Evolutionary conservation across 2,113 vertebrate genomes (phyloP).

Genomic region (Thymallus thymallus): DNA sequence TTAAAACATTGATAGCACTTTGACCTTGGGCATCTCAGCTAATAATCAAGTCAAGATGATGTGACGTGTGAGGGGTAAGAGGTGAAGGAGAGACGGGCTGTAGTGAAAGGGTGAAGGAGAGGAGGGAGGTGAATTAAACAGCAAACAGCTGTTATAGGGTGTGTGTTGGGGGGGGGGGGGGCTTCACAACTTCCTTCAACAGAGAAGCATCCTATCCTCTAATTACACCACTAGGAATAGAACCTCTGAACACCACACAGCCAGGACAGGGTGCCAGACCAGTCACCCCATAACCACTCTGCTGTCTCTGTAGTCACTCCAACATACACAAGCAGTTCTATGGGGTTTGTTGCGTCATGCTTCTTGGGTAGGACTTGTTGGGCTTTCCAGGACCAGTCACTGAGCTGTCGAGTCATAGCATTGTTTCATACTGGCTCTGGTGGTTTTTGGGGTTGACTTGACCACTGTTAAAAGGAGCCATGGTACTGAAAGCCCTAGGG

Average conservation of each 20-base stretch:
- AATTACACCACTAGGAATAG: conserved; percentile 72
- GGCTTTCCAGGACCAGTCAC: conserved; percentile 41
- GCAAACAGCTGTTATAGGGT: conserved; percentile 46
- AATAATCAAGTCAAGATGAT: conserved; percentile 62
- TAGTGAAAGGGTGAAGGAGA: background rate
- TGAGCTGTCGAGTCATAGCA: conserved; percentile 53
- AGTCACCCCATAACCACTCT: conserved; percentile 56
- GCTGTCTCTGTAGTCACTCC: conserved; percentile 56
- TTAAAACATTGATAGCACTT: conserved; percentile 54
- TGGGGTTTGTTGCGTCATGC: conserved; percentile 64
- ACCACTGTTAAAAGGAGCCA: background rate
- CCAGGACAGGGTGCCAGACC: conserved; percentile 45
- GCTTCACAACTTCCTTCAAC: conserved; percentile 61
- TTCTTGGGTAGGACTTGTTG: conserved; percentile 49
- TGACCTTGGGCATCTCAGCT: conserved; percentile 60
- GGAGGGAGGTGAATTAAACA: background rate
- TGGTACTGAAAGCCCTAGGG: background rate
- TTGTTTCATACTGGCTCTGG: conserved; percentile 50
- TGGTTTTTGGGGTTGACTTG: conserved; percentile 30
- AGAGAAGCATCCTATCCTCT: conserved; percentile 65
- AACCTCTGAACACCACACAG: conserved; percentile 53
- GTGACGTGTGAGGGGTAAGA: no score
- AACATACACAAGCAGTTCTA: conserved; percentile 60
- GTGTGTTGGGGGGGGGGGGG: background rate
- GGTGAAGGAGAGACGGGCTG: background rate